Evolutionary conservation across 2,797 vertebrate species (phyloP).

Genomic region (Halcyon smyrnensis): DNA sequence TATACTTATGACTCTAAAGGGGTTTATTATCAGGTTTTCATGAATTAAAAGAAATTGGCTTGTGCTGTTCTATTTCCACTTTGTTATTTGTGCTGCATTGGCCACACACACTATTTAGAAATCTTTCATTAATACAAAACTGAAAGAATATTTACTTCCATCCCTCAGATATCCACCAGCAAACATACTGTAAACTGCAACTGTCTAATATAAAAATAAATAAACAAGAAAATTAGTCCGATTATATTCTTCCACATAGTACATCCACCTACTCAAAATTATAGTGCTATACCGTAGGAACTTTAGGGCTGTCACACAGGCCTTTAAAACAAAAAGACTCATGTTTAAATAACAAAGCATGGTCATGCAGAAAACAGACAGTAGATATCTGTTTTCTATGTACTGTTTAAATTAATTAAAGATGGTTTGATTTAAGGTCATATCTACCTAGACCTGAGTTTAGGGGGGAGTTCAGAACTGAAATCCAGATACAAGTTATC

Average conservation of each 20-base stretch:
- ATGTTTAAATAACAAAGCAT: not conserved
- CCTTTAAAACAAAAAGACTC: not conserved
- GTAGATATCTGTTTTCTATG: not conserved
- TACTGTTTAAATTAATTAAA: not conserved
- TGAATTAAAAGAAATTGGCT: not conserved
- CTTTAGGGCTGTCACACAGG: not conserved
- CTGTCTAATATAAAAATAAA: not conserved
- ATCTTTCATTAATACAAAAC: not conserved
- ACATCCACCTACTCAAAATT: not conserved
- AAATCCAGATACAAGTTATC: not conserved
- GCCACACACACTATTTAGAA: not conserved
- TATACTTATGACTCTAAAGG: not conserved
- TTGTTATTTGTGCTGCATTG: not conserved
- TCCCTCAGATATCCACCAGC: not conserved
- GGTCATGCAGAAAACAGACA: not conserved
- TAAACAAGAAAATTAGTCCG: not conserved
- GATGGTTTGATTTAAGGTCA: not conserved
- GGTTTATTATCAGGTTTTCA: not conserved
- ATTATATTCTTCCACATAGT: not conserved
- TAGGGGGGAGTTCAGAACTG: not conserved
- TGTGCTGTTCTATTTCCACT: not conserved
- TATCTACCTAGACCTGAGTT: not conserved
- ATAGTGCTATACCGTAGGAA: not conserved
- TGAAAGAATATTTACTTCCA: not conserved
- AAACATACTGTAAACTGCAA: not conserved